phyloP scores from a whole-genome alignment of 2,113 vertebrate genomes.

The Neolamprologus longior region DNA sequence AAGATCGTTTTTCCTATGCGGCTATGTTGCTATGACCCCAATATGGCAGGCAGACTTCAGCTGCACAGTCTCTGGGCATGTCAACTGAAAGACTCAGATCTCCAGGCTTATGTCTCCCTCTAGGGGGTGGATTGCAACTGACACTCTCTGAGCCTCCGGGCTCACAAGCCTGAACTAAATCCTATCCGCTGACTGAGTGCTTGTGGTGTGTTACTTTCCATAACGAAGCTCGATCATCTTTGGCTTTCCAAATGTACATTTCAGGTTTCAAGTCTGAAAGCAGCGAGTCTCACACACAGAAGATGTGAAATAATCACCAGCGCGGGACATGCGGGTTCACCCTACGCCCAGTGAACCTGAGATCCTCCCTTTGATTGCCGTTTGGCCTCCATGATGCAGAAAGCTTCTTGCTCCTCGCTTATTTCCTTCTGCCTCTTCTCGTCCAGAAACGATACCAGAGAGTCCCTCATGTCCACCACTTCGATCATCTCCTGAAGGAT shows the following conservation, averaged over 20 bases:
- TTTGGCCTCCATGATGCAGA: constrained; percentile 64
- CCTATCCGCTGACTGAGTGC: not conserved
- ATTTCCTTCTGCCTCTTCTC: constrained; percentile 83
- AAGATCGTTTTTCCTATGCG: not conserved
- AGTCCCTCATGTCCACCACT: constrained; percentile 84
- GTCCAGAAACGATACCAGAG: constrained; percentile 83
- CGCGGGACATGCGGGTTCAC: not conserved
- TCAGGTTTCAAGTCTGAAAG: not conserved
- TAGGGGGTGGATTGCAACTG: not conserved
- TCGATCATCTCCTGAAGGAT: constrained; percentile 78
- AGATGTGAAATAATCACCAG: not conserved
- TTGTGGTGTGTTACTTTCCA: not conserved
- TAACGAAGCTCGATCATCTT: constrained; percentile 26
- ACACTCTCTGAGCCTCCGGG: not conserved
- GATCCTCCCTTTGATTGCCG: constrained; percentile 52
- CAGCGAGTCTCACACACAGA: not conserved
- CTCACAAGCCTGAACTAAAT: not conserved
- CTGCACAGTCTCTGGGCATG: not conserved
- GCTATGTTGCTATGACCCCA: not conserved
- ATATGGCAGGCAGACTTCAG: not conserved
- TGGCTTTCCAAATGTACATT: constrained; percentile 43
- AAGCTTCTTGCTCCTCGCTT: constrained; percentile 56
- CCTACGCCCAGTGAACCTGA: constrained; percentile 70
- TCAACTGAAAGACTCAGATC: not conserved
- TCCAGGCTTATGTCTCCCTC: constrained; percentile 27